Conservation (phyloP, 2,797 vertebrate species). For the Myotis vivesi region DNA sequence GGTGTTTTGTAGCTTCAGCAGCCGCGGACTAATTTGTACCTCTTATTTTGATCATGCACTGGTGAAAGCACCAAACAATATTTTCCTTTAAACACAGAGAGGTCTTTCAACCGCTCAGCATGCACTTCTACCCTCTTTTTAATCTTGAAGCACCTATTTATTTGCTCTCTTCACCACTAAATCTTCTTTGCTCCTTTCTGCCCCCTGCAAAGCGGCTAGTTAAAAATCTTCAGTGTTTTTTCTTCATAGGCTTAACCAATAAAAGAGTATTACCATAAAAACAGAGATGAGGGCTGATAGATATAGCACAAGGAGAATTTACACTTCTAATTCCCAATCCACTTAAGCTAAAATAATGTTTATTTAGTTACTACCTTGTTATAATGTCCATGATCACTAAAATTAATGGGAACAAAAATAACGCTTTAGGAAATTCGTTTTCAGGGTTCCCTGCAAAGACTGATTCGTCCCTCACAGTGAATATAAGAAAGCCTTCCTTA, state of each 20-base stretch:
- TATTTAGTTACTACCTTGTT: slow-evolving; percentile 82
- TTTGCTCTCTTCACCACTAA: slow-evolving; percentile 96
- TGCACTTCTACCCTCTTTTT: slow-evolving; percentile 94
- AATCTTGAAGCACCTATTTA: slow-evolving; percentile 97
- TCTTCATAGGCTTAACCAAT: slow-evolving; percentile 90
- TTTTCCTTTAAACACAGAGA: slow-evolving; percentile 91
- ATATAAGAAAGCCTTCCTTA: slow-evolving; percentile 62
- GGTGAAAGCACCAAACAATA: slow-evolving; percentile 92
- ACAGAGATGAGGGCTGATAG: slow-evolving; percentile 83
- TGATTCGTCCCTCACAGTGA: slow-evolving; percentile 75
- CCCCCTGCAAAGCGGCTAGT: slow-evolving; percentile 89
- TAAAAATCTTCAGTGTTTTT: slow-evolving; percentile 88
- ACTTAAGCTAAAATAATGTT: slow-evolving; percentile 87
- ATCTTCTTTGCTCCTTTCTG: slow-evolving; percentile 91
- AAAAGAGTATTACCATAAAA: slow-evolving; percentile 90
- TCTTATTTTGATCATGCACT: slow-evolving; percentile 94
- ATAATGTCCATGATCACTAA: slow-evolving; percentile 76
- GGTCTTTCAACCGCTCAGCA: slow-evolving; percentile 90
- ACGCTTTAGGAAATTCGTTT: slow-evolving; percentile 77
- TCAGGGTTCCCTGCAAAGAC: slow-evolving; percentile 75
- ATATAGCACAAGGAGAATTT: slow-evolving; percentile 81
- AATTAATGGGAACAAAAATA: slow-evolving; percentile 75
- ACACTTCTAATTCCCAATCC: slow-evolving; percentile 88
- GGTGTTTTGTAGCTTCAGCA: slow-evolving; percentile 93
- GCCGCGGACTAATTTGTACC: slow-evolving; percentile 92